These are phyloP conservation scores for Spongilla lacustris DNA, from an alignment of 37 sponge, comb jelly and placozoan genomes.

Conservation along the genomic window DNA sequence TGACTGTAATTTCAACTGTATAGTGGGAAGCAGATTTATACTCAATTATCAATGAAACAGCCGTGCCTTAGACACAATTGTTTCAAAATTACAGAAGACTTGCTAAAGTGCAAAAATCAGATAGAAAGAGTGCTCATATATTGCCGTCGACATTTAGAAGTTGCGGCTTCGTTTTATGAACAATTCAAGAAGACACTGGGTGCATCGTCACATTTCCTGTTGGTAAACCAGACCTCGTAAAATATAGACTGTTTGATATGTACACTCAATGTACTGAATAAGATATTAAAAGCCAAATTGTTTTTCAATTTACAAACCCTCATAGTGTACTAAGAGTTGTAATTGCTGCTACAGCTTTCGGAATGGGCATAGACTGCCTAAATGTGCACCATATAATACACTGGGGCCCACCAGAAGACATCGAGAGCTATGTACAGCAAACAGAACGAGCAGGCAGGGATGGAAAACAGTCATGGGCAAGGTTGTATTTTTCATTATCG, in stretches of 20 bases:
- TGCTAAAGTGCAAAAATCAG: too few species aligned
- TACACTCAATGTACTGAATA: not conserved
- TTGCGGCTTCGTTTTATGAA: too few species aligned
- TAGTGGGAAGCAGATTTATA: too few species aligned
- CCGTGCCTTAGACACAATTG: too few species aligned
- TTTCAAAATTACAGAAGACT: too few species aligned
- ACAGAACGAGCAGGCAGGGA: slow-evolving; percentile 36
- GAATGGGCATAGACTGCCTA: slow-evolving; percentile 41
- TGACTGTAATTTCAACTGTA: too few species aligned
- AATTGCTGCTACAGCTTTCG: slow-evolving; percentile 37
- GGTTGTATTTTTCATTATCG: too few species aligned
- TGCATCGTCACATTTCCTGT: not conserved
- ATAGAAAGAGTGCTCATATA: too few species aligned
- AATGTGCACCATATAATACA: slow-evolving; percentile 18
- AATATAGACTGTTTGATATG: slow-evolving; percentile 7
- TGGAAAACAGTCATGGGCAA: slow-evolving; percentile 18
- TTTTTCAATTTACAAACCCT: not conserved
- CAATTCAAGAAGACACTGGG: too few species aligned
- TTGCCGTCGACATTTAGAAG: too few species aligned
- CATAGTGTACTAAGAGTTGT: slow-evolving; percentile 13
- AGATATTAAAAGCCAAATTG: not conserved
- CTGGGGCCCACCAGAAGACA: slow-evolving; percentile 28
- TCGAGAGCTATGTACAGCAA: slow-evolving; percentile 31
- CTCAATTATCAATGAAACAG: too few species aligned
- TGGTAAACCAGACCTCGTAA: not conserved